Base-by-base conservation (phyloP, 2,797 vertebrate genomes). In the Rhincodon typus region DNA sequence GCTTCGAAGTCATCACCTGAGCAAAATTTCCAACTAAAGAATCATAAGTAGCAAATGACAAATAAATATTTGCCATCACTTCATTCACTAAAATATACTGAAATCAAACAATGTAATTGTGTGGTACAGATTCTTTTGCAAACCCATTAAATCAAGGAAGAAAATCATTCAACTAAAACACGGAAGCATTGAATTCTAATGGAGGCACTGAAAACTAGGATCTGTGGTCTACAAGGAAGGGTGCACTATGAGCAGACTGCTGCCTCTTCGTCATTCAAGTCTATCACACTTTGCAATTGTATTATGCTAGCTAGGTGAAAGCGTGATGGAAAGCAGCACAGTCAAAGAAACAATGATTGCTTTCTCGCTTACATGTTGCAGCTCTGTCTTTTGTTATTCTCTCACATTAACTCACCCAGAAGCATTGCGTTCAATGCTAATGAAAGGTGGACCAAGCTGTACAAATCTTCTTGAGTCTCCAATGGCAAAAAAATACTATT, bases 401-500 rank as follows among this genome's bases (percentile, higher is more conserved):
- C 69, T 96, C 95, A 97, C 94, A 97, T 97, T 97, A 97, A 97
- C 97, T 98, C 97, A 98, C 97, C 97, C 96, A 97, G 97, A 96
- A 97, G 97, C 97, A 97, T 97, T 97, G 96, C 96, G 96, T 97
- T 97, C 96, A 96, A 96, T 97, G 96, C 96, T 98, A 97, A 97
- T 97, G 97, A 97, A 97, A 97, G 97, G 97, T 93, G 97, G 96
- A 97, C 96, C 96, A 97, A 96, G 96, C 96, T 97, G 96, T 96
- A 97, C 97, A 97, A 97, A 97, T 98, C 97, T 97, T 97, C 97
- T 97, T 96, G 97, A 97, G 96, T 96, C 97, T 98, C 97, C 96
- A 0, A 97, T 97, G 97, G 97, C 96, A 98, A 97, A 97, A 84
- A 34, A 97, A 98, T 97, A 97, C 97, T 97, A 97, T 97, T 97